A percentile compares a stretch with the other conserved stretches of the same genome.
These are phyloP conservation scores for Enteromius treurensis DNA, from an alignment of 2,797 vertebrate species.

Conservation along the genomic window DNA sequence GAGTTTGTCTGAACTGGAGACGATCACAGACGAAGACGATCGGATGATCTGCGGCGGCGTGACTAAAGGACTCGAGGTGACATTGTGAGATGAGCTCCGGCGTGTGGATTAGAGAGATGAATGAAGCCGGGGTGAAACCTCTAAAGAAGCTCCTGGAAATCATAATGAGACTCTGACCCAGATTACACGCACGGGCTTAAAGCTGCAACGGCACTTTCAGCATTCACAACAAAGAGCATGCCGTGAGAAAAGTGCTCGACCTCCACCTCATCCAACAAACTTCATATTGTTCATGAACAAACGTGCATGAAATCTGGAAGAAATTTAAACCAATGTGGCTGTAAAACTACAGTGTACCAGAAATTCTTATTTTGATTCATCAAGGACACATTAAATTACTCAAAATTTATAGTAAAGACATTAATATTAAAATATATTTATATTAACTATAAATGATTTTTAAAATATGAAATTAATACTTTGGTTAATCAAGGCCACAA, in stretches of 20 bases:
- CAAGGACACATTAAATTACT: background rate
- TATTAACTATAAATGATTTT: background rate
- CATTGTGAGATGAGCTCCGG: slow-evolving; percentile 40
- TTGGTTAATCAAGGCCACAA: no score
- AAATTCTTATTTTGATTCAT: no score
- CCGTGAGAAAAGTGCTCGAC: background rate
- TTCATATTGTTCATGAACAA: background rate
- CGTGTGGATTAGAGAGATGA: slow-evolving; percentile 67
- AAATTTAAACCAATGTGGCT: background rate
- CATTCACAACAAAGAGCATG: slow-evolving; percentile 1
- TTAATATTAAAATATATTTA: background rate
- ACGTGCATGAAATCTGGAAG: background rate
- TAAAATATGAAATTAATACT: background rate
- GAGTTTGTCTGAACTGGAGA: slow-evolving; percentile 20
- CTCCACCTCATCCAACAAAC: background rate
- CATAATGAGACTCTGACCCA: slow-evolving; percentile 68
- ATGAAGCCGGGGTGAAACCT: slow-evolving; percentile 56
- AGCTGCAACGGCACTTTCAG: slow-evolving; percentile 63
- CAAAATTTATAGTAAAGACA: background rate
- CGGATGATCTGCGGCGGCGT: slow-evolving; percentile 11
- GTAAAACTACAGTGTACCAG: no score
- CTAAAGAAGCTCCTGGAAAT: slow-evolving; percentile 64
- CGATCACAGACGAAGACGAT: slow-evolving; percentile 16
- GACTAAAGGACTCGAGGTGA: slow-evolving; percentile 72
- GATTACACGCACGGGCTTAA: slow-evolving; percentile 67